Evolutionary conservation across 1,140 invertebrate genomes (phyloP).

Genomic region (Caenorhabditis briggsae): DNA sequence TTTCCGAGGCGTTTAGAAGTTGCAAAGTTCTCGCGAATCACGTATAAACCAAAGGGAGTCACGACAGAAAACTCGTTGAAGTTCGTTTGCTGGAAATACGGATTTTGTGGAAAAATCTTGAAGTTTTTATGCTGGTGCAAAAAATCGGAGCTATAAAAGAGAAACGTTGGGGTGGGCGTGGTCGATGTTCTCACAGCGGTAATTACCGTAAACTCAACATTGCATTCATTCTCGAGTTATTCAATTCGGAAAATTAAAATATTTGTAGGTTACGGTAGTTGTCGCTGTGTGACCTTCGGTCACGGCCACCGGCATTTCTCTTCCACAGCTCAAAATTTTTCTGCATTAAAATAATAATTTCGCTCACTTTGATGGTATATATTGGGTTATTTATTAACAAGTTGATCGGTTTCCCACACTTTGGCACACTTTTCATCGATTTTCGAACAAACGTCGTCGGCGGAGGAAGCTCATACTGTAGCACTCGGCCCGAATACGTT

Average conservation of each 20-base stretch:
- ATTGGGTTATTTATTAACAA: constrained; percentile 21
- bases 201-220: too few relatives aligned
- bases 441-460: constrained; percentile 21
- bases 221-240: too few relatives aligned
- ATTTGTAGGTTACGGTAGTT: too few relatives aligned
- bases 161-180: too few relatives aligned
- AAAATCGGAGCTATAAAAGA: too few relatives aligned
- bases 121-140: too few relatives aligned
- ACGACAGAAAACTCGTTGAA: constrained; percentile 40
- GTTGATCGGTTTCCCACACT: constrained; percentile 32
- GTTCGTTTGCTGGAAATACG: constrained; percentile 13
- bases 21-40: constrained; percentile 22
- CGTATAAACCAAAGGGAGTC: constrained; percentile 16
- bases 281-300: too few relatives aligned
- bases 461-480: constrained; percentile 21
- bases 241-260: too few relatives aligned
- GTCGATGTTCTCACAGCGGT: too few relatives aligned
- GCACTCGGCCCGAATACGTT: constrained; percentile 17
- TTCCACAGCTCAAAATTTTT: too few relatives aligned
- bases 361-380: constrained; percentile 9
- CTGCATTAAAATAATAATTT: too few relatives aligned
- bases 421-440: background rate
- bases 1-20: background rate
- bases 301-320: too few relatives aligned
- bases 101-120: background rate